phyloP scores from a whole-genome alignment of 92 coral and sea anemone genomes.

The Diadumene lineata region DNA sequence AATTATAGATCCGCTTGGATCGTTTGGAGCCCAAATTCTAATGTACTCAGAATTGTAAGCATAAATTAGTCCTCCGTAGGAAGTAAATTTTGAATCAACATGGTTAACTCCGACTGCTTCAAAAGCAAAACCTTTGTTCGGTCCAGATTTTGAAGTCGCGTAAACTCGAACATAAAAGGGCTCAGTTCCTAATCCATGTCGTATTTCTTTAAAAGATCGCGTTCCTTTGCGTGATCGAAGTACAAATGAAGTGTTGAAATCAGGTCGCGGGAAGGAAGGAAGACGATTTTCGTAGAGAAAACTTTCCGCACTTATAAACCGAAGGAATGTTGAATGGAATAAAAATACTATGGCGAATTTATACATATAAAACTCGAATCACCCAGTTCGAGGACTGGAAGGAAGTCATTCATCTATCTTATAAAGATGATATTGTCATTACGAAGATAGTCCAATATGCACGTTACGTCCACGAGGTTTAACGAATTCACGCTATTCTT shows the following conservation, averaged over 20 bases:
- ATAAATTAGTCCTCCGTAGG: constrained; percentile 86
- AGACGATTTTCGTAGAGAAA: constrained; percentile 62
- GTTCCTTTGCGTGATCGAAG: constrained; percentile 76
- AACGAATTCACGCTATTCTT: constrained; percentile 3
- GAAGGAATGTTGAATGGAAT: constrained; percentile 11
- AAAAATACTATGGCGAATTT: constrained; percentile 28
- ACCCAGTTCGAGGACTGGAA: constrained; percentile 7
- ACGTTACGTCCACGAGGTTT: constrained; percentile 59
- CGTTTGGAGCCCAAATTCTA: constrained; percentile 93
- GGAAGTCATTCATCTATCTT: constrained; percentile 9
- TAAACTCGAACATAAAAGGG: constrained; percentile 97
- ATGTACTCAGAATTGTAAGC: constrained; percentile 84
- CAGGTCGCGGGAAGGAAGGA: constrained; percentile 81
- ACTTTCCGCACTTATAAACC: constrained; percentile 2
- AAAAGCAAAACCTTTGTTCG: constrained; percentile 74
- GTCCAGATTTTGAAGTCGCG: constrained; percentile 62
- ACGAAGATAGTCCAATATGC: constrained; percentile 31
- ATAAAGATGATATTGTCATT: background rate
- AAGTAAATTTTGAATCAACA: constrained; percentile 59
- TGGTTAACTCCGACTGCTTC: constrained; percentile 90
- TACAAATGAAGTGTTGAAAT: constrained; percentile 73
- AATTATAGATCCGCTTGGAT: constrained; percentile 70
- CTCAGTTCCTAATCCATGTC: constrained; percentile 71
- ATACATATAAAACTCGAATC: constrained; percentile 30
- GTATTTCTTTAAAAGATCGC: constrained; percentile 80